These are phyloP conservation scores for Dynastes hyllus DNA, from an alignment of 2,888 invertebrate species.

Conservation along the genomic window DNA sequence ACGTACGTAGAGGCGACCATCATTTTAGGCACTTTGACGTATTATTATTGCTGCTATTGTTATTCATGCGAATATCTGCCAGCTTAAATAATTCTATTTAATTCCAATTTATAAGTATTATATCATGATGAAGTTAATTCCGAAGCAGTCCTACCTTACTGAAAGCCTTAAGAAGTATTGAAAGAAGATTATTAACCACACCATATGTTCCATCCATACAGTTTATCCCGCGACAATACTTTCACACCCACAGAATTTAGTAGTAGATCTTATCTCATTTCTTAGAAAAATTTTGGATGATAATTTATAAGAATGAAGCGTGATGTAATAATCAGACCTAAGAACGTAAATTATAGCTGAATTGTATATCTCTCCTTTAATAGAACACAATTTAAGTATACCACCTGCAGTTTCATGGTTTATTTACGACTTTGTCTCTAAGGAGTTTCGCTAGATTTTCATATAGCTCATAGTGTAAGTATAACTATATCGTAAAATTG, in stretches of 20 bases:
- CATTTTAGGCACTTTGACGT: conserved; percentile 26
- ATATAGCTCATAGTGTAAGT: not conserved
- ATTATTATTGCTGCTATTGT: conserved; percentile 37
- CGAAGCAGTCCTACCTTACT: not conserved
- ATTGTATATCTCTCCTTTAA: not conserved
- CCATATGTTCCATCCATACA: too few species aligned
- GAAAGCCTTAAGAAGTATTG: too few species aligned
- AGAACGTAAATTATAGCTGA: not conserved
- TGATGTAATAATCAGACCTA: not conserved
- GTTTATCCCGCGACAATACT: too few species aligned
- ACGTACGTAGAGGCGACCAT: not conserved
- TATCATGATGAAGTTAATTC: not conserved
- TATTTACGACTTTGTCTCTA: not conserved
- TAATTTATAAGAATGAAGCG: not conserved
- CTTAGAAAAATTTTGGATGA: too few species aligned
- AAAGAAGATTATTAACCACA: too few species aligned
- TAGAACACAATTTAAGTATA: not conserved
- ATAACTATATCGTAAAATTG: not conserved
- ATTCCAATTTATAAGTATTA: conserved; percentile 28
- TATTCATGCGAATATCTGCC: conserved; percentile 30
- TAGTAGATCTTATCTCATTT: too few species aligned
- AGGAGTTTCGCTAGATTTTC: not conserved
- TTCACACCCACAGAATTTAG: too few species aligned
- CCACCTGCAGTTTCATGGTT: not conserved
- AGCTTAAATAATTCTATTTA: conserved; percentile 21